Conservation (phyloP, 53 echinoderm and acorn worm genomes). For the Astropecten irregularis region DNA sequence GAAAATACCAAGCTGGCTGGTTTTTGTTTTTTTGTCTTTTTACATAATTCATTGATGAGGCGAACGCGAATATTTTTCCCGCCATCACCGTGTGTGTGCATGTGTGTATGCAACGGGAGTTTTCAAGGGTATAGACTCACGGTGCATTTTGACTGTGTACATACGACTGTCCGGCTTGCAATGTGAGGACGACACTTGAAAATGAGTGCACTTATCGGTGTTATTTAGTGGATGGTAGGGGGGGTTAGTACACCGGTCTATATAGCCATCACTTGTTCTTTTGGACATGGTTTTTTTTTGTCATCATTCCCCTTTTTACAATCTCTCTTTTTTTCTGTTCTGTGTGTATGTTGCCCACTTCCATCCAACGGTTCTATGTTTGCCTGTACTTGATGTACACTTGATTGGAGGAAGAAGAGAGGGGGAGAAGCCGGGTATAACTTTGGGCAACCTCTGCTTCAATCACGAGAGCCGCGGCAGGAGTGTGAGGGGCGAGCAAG, state of each 20-base stretch:
- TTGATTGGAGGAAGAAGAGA: conserved; percentile 19
- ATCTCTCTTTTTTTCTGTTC: background rate
- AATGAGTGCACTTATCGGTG: conserved; percentile 54
- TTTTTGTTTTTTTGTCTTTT: background rate
- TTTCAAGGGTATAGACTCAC: no score
- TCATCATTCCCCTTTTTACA: background rate
- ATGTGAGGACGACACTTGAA: conserved; percentile 25
- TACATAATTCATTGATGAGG: conserved; percentile 38
- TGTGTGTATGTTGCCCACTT: background rate
- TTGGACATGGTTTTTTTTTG: background rate
- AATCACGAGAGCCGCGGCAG: conserved; percentile 7
- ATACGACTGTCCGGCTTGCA: no score
- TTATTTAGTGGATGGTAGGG: no score
- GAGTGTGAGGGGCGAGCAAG: background rate
- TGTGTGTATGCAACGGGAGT: no score
- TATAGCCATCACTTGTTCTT: conserved; percentile 41
- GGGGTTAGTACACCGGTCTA: conserved; percentile 13
- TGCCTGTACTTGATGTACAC: conserved; percentile 44
- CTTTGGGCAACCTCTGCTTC: conserved; percentile 28
- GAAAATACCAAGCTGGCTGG: conserved; percentile 37
- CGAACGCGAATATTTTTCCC: background rate
- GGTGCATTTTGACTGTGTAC: no score
- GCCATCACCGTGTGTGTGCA: no score
- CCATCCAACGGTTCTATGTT: background rate
- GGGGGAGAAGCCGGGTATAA: conserved; percentile 13